These are phyloP conservation scores for Eudiplozoon nipponicum DNA, from an alignment of 2,888 invertebrate species.

Conservation along the genomic window DNA sequence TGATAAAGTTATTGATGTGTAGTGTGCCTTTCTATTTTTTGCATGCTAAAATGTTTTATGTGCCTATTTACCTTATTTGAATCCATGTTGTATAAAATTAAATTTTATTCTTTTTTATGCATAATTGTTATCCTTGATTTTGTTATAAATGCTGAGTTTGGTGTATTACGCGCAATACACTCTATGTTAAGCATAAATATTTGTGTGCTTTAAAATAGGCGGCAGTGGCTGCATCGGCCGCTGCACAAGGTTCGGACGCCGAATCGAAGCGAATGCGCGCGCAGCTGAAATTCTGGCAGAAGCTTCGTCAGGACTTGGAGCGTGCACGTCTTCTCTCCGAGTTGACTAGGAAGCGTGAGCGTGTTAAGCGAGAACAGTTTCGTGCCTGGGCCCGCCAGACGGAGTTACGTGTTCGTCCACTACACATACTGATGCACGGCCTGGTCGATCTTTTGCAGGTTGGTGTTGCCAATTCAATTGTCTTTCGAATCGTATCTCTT, in stretches of 20 bases:
- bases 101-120: too few relatives aligned
- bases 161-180: too few relatives aligned
- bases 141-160: too few relatives aligned
- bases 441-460: constrained; percentile 7
- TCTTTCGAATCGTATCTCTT: background rate
- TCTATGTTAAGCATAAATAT: too few relatives aligned
- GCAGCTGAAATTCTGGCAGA: constrained; percentile 54
- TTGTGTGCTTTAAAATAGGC: too few relatives aligned
- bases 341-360: constrained; percentile 67
- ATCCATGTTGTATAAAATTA: too few relatives aligned
- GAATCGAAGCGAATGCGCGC: constrained; percentile 17
- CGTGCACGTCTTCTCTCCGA: constrained; percentile 63
- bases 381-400: constrained; percentile 3
- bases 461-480: background rate
- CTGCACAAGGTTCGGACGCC: background rate
- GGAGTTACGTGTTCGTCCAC: constrained; percentile 7
- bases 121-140: too few relatives aligned
- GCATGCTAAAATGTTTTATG: too few relatives aligned
- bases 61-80: too few relatives aligned
- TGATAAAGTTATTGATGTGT: too few relatives aligned
- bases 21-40: too few relatives aligned
- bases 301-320: constrained; percentile 64
- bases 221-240: too few relatives aligned
- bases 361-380: constrained; percentile 45
- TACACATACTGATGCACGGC: constrained; percentile 1